These are phyloP conservation scores for Apostichopus leukothele DNA, from an alignment of 53 echinoderm and acorn worm genomes.

Conservation along the genomic window DNA sequence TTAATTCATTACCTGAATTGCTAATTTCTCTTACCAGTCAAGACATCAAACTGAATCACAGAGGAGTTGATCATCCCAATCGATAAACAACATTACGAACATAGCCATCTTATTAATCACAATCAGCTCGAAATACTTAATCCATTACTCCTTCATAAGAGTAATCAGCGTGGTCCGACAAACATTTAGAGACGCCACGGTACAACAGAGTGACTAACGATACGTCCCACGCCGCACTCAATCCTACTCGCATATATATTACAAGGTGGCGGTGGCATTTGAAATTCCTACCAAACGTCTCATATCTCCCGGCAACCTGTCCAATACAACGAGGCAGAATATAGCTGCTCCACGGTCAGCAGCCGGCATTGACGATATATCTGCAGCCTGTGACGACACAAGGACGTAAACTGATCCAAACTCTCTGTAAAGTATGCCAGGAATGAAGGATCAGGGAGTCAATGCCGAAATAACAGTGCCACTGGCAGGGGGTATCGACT, in stretches of 20 bases:
- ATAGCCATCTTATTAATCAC: no score
- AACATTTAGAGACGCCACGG: no score
- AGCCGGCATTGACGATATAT: background rate
- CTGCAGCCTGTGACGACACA: background rate
- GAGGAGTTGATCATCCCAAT: no score
- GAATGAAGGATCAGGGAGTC: conserved; percentile 23
- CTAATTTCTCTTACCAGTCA: no score
- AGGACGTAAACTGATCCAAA: conserved; percentile 17
- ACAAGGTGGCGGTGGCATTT: conserved; percentile 23
- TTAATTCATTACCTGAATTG: no score
- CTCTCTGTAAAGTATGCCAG: conserved; percentile 4
- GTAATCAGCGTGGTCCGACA: no score
- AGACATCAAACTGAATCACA: no score
- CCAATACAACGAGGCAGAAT: conserved; percentile 4
- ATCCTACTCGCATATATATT: background rate
- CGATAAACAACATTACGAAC: no score
- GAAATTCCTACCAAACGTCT: conserved; percentile 18
- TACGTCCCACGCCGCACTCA: background rate
- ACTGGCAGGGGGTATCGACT: conserved; percentile 9
- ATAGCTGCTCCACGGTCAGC: background rate
- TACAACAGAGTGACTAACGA: conserved; percentile 13
- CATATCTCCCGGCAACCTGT: conserved; percentile 23
- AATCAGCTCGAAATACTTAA: background rate
- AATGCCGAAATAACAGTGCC: conserved; percentile 11
- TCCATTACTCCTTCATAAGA: background rate